Conservation (phyloP, 2,888 invertebrate species). For the Cheilosia grossa region DNA sequence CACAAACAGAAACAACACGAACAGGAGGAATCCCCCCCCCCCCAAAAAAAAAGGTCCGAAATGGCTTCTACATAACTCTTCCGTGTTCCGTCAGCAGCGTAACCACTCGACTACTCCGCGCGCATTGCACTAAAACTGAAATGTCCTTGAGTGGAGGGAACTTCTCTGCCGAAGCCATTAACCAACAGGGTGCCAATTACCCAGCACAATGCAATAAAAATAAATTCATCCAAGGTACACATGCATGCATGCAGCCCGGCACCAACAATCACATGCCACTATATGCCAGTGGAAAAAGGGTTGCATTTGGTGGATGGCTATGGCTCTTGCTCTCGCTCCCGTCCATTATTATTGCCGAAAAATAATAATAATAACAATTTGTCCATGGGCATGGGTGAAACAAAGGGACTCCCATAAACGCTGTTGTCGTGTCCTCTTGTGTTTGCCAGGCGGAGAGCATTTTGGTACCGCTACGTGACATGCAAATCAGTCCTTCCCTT, state of each 20-base stretch:
- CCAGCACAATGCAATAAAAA: conserved; percentile 66
- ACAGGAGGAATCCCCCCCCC: conserved; percentile 14
- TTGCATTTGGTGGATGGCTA: conserved; percentile 29
- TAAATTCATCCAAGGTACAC: conserved; percentile 58
- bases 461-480: conserved; percentile 65
- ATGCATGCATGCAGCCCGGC: conserved; percentile 30
- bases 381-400: conserved; percentile 46
- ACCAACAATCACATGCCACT: conserved; percentile 42
- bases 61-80: conserved; percentile 57
- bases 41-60: conserved; percentile 9
- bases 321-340: not conserved
- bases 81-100: conserved; percentile 63
- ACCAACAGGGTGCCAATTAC: conserved; percentile 74
- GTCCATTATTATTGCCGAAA: conserved; percentile 21
- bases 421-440: conserved; percentile 12
- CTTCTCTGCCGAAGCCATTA: conserved; percentile 66
- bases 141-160: conserved; percentile 69
- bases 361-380: conserved; percentile 69
- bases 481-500: conserved; percentile 53
- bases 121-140: conserved; percentile 53
- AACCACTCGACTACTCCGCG: conserved; percentile 55
- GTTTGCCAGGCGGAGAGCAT: conserved; percentile 6
- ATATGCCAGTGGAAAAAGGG: conserved; percentile 41
- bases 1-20: conserved; percentile 39
- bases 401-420: conserved; percentile 53